Percentiles rank a stretch among this genome's conserved stretches.
phyloP scores from a whole-genome alignment of 2,797 vertebrate species.

The Thripadectes ignobilis region DNA sequence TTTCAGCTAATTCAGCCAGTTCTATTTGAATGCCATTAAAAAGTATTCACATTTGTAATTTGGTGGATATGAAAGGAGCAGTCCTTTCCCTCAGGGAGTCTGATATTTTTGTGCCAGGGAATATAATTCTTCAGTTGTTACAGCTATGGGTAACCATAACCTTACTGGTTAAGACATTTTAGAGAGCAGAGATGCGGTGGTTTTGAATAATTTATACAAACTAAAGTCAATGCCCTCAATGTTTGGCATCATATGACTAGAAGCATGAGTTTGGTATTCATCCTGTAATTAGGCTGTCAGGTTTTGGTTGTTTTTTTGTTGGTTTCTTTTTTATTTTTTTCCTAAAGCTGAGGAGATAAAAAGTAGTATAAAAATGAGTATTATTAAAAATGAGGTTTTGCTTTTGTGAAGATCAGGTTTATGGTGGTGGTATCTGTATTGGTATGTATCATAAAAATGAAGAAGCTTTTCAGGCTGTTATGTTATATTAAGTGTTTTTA shows the following conservation, averaged over 20 bases:
- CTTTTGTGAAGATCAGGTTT: neutral
- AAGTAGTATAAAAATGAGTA: neutral
- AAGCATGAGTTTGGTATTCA: neutral
- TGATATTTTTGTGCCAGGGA: neutral
- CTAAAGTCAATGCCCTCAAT: neutral
- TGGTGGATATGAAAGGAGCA: neutral
- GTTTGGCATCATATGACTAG: conserved; percentile 33
- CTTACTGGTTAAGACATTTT: neutral
- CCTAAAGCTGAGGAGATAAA: neutral
- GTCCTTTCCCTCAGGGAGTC: neutral
- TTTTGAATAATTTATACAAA: neutral
- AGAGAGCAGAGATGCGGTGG: neutral
- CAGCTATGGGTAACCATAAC: neutral
- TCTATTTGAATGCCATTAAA: neutral
- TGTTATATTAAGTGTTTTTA: neutral
- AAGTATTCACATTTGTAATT: neutral
- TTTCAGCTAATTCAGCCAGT: neutral
- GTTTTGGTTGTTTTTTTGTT: neutral
- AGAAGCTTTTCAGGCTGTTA: neutral
- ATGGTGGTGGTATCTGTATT: neutral
- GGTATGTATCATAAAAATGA: neutral
- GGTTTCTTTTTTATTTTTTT: neutral
- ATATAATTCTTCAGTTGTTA: neutral
- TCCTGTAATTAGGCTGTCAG: neutral
- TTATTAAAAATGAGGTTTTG: neutral